phyloP scores from a whole-genome alignment of 2,113 vertebrate species.

The Brienomyrus brachyistius region DNA sequence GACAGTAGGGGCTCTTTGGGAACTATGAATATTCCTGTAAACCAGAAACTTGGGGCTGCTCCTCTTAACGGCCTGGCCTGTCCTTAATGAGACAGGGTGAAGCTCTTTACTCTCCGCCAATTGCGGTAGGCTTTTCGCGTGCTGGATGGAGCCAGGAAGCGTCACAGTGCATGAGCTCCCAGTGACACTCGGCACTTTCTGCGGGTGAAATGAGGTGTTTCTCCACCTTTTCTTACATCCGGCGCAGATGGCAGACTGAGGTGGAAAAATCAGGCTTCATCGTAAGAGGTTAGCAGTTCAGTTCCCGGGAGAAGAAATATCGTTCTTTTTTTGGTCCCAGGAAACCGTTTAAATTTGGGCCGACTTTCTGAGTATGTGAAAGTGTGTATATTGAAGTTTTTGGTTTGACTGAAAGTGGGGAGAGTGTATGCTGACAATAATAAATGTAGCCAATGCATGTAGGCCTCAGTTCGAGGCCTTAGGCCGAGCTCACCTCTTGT shows the following conservation, averaged over 20 bases:
- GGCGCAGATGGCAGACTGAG: not conserved
- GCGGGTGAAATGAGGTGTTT: not conserved
- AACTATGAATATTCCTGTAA: conserved; percentile 29
- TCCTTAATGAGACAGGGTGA: not conserved
- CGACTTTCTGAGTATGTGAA: not conserved
- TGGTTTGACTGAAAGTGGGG: not conserved
- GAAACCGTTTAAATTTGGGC: not conserved
- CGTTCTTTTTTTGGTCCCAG: not conserved
- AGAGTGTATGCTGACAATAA: not conserved
- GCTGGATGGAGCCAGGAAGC: not conserved
- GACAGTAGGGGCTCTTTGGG: conserved; percentile 21
- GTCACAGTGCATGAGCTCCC: not conserved
- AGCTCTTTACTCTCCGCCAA: not conserved
- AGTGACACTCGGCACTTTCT: not conserved
- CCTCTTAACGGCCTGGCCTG: not conserved
- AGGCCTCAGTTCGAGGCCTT: not conserved
- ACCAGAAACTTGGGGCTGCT: not conserved
- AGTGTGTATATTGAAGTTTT: not conserved
- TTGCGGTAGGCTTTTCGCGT: not conserved
- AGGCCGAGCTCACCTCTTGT: not conserved
- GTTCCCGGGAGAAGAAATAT: not conserved
- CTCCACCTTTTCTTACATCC: not conserved
- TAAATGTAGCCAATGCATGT: not conserved
- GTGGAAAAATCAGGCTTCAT: not conserved
- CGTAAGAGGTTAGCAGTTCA: not conserved